phyloP scores from a whole-genome alignment of 2,113 vertebrate species.

The Aplodontia rufa region DNA sequence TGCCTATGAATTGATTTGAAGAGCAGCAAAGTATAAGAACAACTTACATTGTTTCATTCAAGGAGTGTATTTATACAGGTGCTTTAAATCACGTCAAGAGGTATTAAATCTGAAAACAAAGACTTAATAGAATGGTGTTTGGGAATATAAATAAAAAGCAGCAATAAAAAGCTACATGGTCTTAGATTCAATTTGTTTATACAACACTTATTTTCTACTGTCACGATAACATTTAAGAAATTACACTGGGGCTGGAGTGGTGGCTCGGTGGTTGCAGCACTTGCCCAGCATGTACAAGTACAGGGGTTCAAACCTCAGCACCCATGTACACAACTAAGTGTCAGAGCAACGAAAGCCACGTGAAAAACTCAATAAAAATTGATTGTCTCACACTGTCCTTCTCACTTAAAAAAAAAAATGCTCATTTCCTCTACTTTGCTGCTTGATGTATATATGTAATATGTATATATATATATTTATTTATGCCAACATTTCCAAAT shows the following conservation, averaged over 20 bases:
- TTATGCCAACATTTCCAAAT: neutral
- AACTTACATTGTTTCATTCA: neutral
- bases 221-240: neutral
- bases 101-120: neutral
- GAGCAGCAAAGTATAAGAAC: neutral
- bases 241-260: no score
- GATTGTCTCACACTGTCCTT: no score
- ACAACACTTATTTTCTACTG: neutral
- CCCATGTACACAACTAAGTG: no score
- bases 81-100: neutral
- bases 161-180: neutral
- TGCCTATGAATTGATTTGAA: neutral
- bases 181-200: neutral
- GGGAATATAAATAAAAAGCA: conserved; percentile 2
- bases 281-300: no score
- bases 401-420: no score
- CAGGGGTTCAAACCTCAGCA: no score
- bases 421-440: neutral
- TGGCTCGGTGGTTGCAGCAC: no score
- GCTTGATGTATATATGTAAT: neutral
- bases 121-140: neutral
- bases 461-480: neutral
- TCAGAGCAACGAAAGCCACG: no score
- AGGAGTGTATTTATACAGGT: neutral
- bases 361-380: no score